Conservation (phyloP, 2,797 vertebrate species). For the Parambassis ranga region DNA sequence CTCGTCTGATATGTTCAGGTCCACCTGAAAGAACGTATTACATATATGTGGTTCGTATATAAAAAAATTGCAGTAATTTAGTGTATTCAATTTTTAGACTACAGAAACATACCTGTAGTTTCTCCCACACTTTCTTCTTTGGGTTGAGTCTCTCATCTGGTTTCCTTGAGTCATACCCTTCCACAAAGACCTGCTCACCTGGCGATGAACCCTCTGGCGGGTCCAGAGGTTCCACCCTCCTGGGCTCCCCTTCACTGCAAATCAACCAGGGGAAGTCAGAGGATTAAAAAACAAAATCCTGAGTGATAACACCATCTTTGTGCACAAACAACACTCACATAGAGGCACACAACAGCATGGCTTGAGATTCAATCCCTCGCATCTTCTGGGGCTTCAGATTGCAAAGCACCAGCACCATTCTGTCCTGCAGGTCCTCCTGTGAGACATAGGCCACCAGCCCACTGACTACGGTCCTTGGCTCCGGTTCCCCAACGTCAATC, state of each 20-base stretch:
- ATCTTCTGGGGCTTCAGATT: conserved; percentile 98
- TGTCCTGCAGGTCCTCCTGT: conserved; percentile 87
- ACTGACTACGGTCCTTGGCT: conserved; percentile 92
- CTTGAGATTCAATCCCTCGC: conserved; percentile 95
- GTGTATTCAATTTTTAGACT: not conserved
- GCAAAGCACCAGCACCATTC: conserved; percentile 91
- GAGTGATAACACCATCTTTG: not conserved
- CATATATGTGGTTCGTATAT: not conserved
- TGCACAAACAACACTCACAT: conserved; percentile 77
- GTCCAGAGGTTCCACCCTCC: conserved; percentile 90
- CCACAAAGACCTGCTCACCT: conserved; percentile 88
- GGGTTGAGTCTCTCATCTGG: conserved; percentile 93
- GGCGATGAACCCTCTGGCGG: conserved; percentile 87
- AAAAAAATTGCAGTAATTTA: not conserved
- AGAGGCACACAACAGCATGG: conserved; percentile 95
- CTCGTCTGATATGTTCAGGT: conserved; percentile 87
- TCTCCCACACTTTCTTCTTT: conserved; percentile 98
- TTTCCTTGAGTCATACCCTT: conserved; percentile 87
- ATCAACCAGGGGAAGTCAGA: not conserved
- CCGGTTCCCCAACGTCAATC: conserved; percentile 91
- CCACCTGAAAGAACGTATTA: conserved; percentile 61
- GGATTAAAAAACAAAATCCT: fast-evolving
- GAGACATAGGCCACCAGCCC: conserved; percentile 91
- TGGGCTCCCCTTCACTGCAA: conserved; percentile 84
- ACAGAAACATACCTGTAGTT: conserved; percentile 85